These are phyloP conservation scores for Cettia cetti DNA, from an alignment of 2,113 vertebrate species.

Conservation along the genomic window DNA sequence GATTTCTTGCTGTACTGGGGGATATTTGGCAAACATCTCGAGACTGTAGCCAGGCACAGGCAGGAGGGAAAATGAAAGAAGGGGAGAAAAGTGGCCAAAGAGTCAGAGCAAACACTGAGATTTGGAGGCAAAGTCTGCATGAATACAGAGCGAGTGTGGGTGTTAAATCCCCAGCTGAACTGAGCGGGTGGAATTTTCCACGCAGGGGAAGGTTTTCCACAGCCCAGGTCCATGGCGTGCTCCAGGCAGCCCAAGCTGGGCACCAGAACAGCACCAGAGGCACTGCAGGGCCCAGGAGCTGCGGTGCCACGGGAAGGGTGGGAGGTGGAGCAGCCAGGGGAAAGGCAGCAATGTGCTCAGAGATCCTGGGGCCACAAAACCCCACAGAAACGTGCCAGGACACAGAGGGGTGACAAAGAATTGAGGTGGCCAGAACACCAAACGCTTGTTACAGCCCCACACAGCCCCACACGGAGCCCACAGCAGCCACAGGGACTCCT, in stretches of 20 bases:
- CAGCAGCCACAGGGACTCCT: neutral
- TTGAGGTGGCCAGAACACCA: fast-evolving
- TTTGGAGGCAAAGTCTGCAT: neutral
- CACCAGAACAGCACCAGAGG: neutral
- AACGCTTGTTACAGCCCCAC: fast-evolving
- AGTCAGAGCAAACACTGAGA: slow-evolving; percentile 34
- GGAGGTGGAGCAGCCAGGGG: neutral
- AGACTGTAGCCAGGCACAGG: slow-evolving; percentile 41
- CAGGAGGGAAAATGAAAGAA: neutral
- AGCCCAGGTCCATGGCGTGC: fast-evolving
- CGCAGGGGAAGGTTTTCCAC: fast-evolving
- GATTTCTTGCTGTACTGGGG: slow-evolving; percentile 42
- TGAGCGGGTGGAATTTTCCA: neutral
- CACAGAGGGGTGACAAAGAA: fast-evolving
- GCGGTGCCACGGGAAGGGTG: fast-evolving
- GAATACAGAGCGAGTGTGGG: neutral
- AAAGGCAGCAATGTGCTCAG: fast-evolving
- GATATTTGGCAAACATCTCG: slow-evolving; percentile 61
- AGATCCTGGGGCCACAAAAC: too few relatives aligned
- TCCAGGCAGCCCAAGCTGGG: neutral
- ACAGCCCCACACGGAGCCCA: neutral
- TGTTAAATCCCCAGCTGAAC: neutral
- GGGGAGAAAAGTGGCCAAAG: neutral
- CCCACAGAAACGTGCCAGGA: fast-evolving
- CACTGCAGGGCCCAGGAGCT: neutral